phyloP scores from a whole-genome alignment of 1,140 invertebrate species.

The Drosophila nigromelanica region DNA sequence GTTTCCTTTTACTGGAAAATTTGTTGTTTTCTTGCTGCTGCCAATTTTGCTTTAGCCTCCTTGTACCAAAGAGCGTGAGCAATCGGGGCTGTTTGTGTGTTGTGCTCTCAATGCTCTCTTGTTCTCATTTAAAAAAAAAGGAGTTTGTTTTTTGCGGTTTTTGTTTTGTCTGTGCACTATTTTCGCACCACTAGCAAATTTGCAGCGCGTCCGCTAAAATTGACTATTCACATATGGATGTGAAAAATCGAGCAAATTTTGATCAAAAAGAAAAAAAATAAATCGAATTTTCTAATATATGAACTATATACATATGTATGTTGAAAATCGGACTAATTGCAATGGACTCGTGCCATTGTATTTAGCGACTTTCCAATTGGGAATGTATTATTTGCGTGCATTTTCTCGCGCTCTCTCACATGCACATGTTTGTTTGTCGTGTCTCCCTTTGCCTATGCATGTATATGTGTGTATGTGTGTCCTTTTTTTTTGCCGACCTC shows the following conservation, averaged over 20 bases:
- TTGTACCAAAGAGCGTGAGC: constrained; percentile 16
- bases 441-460: constrained; percentile 7
- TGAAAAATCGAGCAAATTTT: not conserved
- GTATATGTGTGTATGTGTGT: constrained; percentile 4
- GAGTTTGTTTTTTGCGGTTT: constrained; percentile 23
- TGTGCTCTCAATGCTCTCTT: not conserved
- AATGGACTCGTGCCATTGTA: not conserved
- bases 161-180: constrained; percentile 16
- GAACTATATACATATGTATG: too few species aligned
- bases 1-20: constrained; percentile 46
- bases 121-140: constrained; percentile 9
- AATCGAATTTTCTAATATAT: not conserved
- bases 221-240: not conserved
- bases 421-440: constrained; percentile 4
- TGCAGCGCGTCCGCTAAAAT: not conserved
- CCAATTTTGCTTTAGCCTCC: constrained; percentile 29
- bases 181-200: constrained; percentile 24
- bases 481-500: not conserved
- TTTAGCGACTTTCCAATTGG: constrained; percentile 35
- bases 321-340: not conserved
- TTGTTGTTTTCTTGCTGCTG: constrained; percentile 41
- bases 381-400: not conserved
- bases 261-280: not conserved
- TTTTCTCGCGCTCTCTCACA: constrained; percentile 1
- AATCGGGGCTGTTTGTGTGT: constrained; percentile 15